Evolutionary conservation across 2,888 invertebrate genomes (phyloP).

Genomic region (Andrena praecox): DNA sequence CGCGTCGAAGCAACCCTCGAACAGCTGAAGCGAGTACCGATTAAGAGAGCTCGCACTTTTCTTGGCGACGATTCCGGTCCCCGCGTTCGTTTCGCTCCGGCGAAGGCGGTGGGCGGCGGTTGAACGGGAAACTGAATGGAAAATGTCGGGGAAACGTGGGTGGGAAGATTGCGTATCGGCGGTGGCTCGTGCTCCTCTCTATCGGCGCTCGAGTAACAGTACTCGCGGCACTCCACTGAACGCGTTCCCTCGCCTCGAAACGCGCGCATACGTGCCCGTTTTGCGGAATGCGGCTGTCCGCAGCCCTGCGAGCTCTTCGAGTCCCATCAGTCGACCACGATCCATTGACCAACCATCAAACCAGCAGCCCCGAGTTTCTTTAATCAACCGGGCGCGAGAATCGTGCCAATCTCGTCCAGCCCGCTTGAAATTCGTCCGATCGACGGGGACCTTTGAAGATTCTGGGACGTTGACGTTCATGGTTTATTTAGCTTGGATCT

Average conservation of each 20-base stretch:
- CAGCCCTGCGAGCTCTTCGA: neutral
- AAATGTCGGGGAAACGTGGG: slow-evolving; percentile 67
- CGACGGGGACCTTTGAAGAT: too few species aligned
- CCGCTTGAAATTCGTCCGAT: too few species aligned
- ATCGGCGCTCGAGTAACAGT: slow-evolving; percentile 34
- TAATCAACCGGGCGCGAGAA: neutral
- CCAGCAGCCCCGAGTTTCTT: neutral
- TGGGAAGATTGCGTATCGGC: slow-evolving; percentile 47
- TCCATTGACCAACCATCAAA: slow-evolving; percentile 25
- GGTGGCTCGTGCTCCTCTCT: slow-evolving; percentile 36
- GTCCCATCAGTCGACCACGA: neutral
- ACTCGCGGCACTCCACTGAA: slow-evolving; percentile 46
- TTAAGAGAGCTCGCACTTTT: neutral
- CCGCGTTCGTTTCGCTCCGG: neutral
- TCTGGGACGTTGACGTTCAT: too few species aligned
- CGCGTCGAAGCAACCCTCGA: neutral
- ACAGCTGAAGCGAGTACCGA: neutral
- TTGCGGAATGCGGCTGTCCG: slow-evolving; percentile 31
- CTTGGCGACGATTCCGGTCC: neutral
- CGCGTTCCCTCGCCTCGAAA: slow-evolving; percentile 42
- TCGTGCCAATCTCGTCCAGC: neutral
- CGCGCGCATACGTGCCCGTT: slow-evolving; percentile 42
- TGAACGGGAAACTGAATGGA: slow-evolving; percentile 64
- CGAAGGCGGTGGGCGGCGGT: slow-evolving; percentile 2
- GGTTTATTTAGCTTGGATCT: too few species aligned